These are phyloP conservation scores for Acipenser ruthenus DNA, from an alignment of 2,797 vertebrate species.

Conservation along the genomic window DNA sequence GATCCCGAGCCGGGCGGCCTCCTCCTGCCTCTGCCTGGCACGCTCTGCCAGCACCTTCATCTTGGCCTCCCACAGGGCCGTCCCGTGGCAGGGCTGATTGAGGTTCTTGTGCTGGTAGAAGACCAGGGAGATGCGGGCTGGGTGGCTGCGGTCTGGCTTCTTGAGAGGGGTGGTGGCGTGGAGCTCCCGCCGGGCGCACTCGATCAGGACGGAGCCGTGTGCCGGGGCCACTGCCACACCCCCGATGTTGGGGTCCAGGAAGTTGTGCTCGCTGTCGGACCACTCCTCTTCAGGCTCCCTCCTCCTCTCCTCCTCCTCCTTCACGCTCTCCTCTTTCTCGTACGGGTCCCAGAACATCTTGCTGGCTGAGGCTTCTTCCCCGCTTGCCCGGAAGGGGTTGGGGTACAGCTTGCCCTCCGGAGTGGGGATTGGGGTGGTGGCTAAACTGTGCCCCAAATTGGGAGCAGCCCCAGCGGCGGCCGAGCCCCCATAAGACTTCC, in stretches of 20 bases:
- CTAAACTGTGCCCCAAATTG: constrained; percentile 22
- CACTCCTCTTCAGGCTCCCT: constrained; percentile 76
- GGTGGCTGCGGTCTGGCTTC: constrained; percentile 88
- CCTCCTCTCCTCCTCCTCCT: constrained; percentile 39
- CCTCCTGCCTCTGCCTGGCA: constrained; percentile 79
- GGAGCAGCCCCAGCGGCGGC: constrained; percentile 45
- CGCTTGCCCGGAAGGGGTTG: constrained; percentile 51
- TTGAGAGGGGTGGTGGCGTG: constrained; percentile 94
- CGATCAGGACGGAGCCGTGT: constrained; percentile 90
- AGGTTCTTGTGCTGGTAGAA: constrained; percentile 99
- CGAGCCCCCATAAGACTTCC: constrained; percentile 72
- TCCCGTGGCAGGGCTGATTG: constrained; percentile 90
- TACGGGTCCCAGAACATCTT: constrained; percentile 72
- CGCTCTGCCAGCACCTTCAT: constrained; percentile 92
- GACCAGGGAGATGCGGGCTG: constrained; percentile 95
- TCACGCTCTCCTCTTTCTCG: constrained; percentile 53
- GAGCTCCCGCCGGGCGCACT: constrained; percentile 88
- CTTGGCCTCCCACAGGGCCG: constrained; percentile 95
- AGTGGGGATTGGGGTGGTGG: constrained; percentile 44
- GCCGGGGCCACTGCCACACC: constrained; percentile 90
- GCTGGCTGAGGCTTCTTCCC: constrained; percentile 35
- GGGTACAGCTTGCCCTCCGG: constrained; percentile 73
- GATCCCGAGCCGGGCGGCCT: constrained; percentile 83
- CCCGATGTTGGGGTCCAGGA: constrained; percentile 90
- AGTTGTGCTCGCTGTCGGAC: constrained; percentile 98